phyloP scores from a whole-genome alignment of 2,888 invertebrate species.

The Pyrgus malvae region DNA sequence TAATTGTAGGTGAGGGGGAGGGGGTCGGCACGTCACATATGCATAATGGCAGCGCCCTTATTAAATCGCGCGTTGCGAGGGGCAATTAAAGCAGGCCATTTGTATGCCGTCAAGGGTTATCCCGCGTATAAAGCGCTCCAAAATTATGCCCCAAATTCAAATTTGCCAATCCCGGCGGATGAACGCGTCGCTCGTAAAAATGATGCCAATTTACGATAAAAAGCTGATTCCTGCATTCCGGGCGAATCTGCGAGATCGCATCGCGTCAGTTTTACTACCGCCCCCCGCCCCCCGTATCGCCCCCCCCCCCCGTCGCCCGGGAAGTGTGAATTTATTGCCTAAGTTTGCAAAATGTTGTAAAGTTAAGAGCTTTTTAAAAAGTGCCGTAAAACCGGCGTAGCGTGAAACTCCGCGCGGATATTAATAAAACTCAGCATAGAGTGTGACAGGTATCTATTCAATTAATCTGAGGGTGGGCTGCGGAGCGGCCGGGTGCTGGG shows the following conservation, averaged over 20 bases:
- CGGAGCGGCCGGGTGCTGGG: too few relatives aligned
- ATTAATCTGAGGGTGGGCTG: constrained; percentile 26
- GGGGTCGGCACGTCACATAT: constrained; percentile 19
- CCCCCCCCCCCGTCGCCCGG: neutral
- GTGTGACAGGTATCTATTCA: constrained; percentile 38
- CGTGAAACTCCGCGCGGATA: constrained; percentile 29
- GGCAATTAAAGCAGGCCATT: constrained; percentile 41
- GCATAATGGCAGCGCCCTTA: constrained; percentile 15
- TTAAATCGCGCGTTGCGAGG: constrained; percentile 23
- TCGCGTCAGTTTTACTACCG: constrained; percentile 40
- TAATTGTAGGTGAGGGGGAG: constrained; percentile 3
- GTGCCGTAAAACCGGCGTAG: constrained; percentile 41
- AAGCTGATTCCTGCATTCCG: constrained; percentile 46
- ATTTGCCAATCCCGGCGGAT: constrained; percentile 38
- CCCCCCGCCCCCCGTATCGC: constrained; percentile 17
- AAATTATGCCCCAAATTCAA: constrained; percentile 40
- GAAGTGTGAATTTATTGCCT: constrained; percentile 49
- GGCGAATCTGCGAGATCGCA: constrained; percentile 40
- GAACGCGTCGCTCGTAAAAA: constrained; percentile 47
- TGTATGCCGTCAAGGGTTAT: constrained; percentile 35
- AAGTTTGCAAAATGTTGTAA: constrained; percentile 43
- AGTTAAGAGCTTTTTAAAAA: constrained; percentile 50
- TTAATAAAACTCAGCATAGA: constrained; percentile 35
- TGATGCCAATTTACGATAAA: constrained; percentile 57
- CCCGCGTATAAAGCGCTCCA: constrained; percentile 21